A percentile compares a stretch with the other conserved stretches of the same genome.
Conservation (phyloP, 2,888 invertebrate species). For the Melanostoma scalare region DNA sequence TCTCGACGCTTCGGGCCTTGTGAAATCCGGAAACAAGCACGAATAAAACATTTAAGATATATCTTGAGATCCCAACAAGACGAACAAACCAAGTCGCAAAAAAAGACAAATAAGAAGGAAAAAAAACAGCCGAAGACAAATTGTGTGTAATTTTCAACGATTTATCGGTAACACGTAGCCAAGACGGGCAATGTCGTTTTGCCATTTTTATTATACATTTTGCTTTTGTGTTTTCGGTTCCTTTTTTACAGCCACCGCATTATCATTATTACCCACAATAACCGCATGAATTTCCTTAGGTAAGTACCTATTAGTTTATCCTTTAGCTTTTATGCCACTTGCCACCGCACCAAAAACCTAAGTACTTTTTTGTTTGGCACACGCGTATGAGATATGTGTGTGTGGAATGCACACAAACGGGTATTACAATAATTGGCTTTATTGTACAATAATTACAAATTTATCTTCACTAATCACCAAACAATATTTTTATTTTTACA, state of each 20-base stretch:
- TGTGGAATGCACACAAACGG: neutral
- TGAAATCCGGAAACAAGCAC: neutral
- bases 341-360: no score
- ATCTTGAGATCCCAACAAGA: slow-evolving; percentile 7
- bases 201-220: slow-evolving; percentile 18
- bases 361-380: no score
- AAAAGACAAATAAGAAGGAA: no score
- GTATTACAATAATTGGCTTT: neutral
- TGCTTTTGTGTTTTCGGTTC: neutral
- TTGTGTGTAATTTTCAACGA: slow-evolving; percentile 65
- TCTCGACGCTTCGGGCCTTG: neutral
- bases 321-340: neutral
- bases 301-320: neutral
- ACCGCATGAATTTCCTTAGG: slow-evolving; percentile 24
- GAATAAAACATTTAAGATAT: slow-evolving; percentile 38
- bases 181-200: slow-evolving; percentile 7
- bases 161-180: slow-evolving; percentile 65
- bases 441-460: slow-evolving; percentile 50
- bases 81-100: slow-evolving; percentile 8
- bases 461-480: slow-evolving; percentile 55
- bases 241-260: slow-evolving; percentile 30
- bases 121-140: slow-evolving; percentile 61
- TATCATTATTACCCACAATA: slow-evolving; percentile 36
- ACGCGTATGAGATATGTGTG: no score
- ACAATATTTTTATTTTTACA: slow-evolving; percentile 25